Evolutionary conservation across 2,797 vertebrate species (phyloP), one percentile per base, ranked within the genome.

Genomic region (Pogonophryne albipinna): DNA sequence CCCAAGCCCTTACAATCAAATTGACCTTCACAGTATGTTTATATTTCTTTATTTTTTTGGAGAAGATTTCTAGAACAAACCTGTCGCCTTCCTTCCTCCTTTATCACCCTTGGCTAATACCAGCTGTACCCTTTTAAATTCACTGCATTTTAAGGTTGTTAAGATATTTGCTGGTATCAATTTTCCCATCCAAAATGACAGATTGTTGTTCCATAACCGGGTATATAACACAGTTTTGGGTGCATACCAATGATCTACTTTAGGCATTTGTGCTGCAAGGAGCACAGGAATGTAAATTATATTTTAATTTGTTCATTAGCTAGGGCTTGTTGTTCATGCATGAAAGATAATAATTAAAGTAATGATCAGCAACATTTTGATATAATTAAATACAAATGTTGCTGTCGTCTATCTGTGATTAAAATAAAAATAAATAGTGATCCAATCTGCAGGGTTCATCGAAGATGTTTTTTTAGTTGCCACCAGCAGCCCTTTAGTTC

Each of bases 241-340:
- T 20, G 52, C 23, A 69, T 60, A n/a, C 68, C 67, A 75, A 69
- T 60, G 13, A 63, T 83, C 49, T 5, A 19, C 63, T 58, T 57
- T 49, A 64, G 31, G 53, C 62, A 14, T 78, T 80, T 85, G 34
- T 71, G 27, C 62, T 69, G 65, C 34, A 55, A 74, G 44, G 23
- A 73, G 58, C 50, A 71, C 42, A 60, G 74, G 66, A 82, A 87
- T 87, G 71, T 84, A 87, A 90, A 90, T 91, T 19, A 78, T 77
- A 73, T 89, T 93, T 80, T 84, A 86, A 91, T 91, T 86, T 87
- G 87, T 80, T 84, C 77, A 80, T 88, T 85, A 89, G 80, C 74
- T 69, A 79, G 77, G 55, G 76, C 49, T 71, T 78, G 60, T 81
- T 79, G 67, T 91, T 89, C 85, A 84, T 81, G 85, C 89, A 81